These are phyloP conservation scores for Delichon dasypus DNA, from an alignment of 2,797 vertebrate species.

Conservation along the genomic window DNA sequence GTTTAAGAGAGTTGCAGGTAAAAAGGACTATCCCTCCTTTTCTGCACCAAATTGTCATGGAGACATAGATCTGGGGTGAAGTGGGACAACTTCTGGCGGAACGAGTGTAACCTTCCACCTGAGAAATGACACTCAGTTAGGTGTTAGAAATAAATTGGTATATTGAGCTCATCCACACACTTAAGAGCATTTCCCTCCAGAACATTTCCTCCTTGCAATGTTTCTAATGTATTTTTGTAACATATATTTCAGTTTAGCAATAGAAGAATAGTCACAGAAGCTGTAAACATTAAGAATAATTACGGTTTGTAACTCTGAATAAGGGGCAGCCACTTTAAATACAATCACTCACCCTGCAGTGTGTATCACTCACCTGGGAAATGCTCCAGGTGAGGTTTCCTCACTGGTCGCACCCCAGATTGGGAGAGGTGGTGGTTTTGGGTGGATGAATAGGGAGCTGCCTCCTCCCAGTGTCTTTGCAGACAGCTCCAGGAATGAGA, in stretches of 20 bases:
- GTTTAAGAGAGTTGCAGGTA: background rate
- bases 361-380: background rate
- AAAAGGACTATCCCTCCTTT: background rate
- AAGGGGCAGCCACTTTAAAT: background rate
- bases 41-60: background rate
- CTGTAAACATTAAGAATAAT: background rate
- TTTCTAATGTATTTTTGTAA: background rate
- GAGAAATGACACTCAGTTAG: background rate
- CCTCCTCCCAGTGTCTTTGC: background rate
- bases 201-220: background rate
- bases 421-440: background rate
- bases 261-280: background rate
- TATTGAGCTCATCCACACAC: background rate
- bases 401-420: background rate
- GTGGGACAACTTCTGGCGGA: background rate
- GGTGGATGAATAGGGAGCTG: background rate
- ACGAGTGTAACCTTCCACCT: constrained; percentile 13
- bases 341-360: background rate
- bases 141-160: constrained; percentile 37
- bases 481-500: background rate
- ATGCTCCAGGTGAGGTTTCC: background rate
- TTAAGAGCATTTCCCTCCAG: constrained; percentile 5
- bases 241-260: background rate
- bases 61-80: background rate
- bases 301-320: background rate